phyloP scores from a whole-genome alignment of 1,140 invertebrate species.

The Drosophila melanogaster region DNA sequence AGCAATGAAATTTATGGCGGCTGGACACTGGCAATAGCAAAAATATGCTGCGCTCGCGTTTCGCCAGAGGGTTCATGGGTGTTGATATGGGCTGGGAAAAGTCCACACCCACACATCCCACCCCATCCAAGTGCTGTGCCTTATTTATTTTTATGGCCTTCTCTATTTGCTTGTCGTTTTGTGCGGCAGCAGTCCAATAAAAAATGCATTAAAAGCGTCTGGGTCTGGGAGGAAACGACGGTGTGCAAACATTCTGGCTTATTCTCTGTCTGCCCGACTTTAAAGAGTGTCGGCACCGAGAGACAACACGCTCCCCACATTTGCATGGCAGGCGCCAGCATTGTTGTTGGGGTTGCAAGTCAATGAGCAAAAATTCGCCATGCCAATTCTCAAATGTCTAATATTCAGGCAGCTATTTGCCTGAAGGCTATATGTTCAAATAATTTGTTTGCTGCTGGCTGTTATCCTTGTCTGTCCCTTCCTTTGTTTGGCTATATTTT shows the following conservation, averaged over 20 bases:
- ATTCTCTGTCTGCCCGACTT: constrained; percentile 44
- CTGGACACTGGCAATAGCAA: constrained; percentile 73
- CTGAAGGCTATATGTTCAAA: constrained; percentile 59
- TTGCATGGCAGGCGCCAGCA: constrained; percentile 58
- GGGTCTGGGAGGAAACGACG: constrained; percentile 51
- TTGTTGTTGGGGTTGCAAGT: constrained; percentile 42
- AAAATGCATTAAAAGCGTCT: constrained; percentile 83
- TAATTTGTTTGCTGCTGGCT: constrained; percentile 59
- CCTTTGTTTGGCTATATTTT: constrained; percentile 26
- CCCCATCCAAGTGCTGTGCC: constrained; percentile 30
- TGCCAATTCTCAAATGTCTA: constrained; percentile 82
- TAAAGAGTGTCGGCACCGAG: constrained; percentile 27
- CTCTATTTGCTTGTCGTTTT: constrained; percentile 79
- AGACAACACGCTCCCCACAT: constrained; percentile 38
- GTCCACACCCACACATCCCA: constrained; percentile 2
- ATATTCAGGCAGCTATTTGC: constrained; percentile 70
- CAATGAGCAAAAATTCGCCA: constrained; percentile 68
- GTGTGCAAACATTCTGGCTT: constrained; percentile 61
- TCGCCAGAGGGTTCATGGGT: constrained; percentile 31
- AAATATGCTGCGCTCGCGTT: constrained; percentile 67
- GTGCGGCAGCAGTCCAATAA: constrained; percentile 73
- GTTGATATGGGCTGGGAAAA: constrained; percentile 62
- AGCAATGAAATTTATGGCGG: constrained; percentile 81
- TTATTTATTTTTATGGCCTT: constrained; percentile 83
- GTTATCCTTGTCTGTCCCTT: constrained; percentile 37